These are phyloP conservation scores for Rhagologus leucostigma DNA, from an alignment of 2,113 vertebrate genomes.

Conservation along the genomic window DNA sequence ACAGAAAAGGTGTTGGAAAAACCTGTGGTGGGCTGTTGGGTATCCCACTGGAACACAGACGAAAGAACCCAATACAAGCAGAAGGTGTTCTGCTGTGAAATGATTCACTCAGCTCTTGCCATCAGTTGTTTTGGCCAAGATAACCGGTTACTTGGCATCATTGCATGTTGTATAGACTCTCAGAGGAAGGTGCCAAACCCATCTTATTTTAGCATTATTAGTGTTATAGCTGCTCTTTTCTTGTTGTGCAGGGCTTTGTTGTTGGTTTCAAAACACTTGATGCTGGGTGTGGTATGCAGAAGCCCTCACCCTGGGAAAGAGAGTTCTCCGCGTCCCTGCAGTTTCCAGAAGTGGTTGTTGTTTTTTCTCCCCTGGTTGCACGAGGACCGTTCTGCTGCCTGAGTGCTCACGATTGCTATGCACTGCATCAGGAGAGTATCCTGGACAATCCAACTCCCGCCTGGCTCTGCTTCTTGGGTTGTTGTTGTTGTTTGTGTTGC, in stretches of 20 bases:
- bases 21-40: not conserved
- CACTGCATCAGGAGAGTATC: not conserved
- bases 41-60: not conserved
- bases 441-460: conserved; percentile 1
- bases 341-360: not conserved
- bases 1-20: not conserved
- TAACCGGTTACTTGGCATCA: not conserved
- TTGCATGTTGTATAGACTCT: not conserved
- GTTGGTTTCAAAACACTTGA: conserved; percentile 65
- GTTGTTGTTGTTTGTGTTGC: conserved; percentile 65
- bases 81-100: not conserved
- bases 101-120: not conserved
- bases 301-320: conserved; percentile 41
- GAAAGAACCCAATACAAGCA: not conserved
- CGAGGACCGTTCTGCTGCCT: not conserved
- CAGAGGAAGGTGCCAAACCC: not conserved
- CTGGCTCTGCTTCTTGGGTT: conserved; percentile 2
- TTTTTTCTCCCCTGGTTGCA: not conserved
- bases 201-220: conserved; percentile 23
- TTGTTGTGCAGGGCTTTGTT: conserved; percentile 42
- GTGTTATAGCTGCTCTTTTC: not conserved
- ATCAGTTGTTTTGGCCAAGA: not conserved
- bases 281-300: conserved; percentile 56
- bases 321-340: not conserved
- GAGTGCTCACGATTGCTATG: not conserved